Base-by-base conservation (phyloP, 2,888 invertebrate species). In the Microplitis manilae region DNA sequence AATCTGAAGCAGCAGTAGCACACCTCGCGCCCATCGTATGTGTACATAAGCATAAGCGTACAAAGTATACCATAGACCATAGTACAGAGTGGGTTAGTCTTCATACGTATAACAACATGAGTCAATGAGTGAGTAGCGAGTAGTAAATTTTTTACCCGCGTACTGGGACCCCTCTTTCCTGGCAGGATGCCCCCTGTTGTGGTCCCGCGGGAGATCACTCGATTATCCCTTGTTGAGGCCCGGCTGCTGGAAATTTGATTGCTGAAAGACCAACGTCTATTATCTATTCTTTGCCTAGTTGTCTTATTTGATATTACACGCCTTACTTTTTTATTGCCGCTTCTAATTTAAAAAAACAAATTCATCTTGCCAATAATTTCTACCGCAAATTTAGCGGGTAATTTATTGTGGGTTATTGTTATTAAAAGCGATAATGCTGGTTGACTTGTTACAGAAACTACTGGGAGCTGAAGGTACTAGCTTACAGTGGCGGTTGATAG, bases 381-480 rank as follows among this genome's bases (percentile, higher is more conserved):
- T 30, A 30, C 30, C 30, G 30, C 30, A 30, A 30, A 30, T 30
- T 30, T 4, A 30, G 30, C 30, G 30, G 30, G 30, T 50, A 9
- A 50, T 13, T 13, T 50, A 13, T 9, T 13, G 50, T 13, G 50
- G 50, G 50, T 50, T 50, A 50, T 50, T 50, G 13, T 50, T 50
- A 50, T 50, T 50, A 50, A 50, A 50, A 50, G 4, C 9, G 13
- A 8, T 13, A 9, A 50, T 50, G 9, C 9, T 50, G 50, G 9
- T 9, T 8, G 1, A 13, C 50, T 79, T 82, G 80, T 86, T 89
- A n/a, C 90, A 95, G 95, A 94, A 93, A 84, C 92, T 94, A 7
- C 92, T 97, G 77, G 95, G 95, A 38, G 94, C 95, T 13, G 97
- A 97, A 90, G 96, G 96, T 0, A 94, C 95, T 39, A 96, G 95